Base-by-base conservation (phyloP, 2,113 vertebrate genomes). In the Stegastes partitus region DNA sequence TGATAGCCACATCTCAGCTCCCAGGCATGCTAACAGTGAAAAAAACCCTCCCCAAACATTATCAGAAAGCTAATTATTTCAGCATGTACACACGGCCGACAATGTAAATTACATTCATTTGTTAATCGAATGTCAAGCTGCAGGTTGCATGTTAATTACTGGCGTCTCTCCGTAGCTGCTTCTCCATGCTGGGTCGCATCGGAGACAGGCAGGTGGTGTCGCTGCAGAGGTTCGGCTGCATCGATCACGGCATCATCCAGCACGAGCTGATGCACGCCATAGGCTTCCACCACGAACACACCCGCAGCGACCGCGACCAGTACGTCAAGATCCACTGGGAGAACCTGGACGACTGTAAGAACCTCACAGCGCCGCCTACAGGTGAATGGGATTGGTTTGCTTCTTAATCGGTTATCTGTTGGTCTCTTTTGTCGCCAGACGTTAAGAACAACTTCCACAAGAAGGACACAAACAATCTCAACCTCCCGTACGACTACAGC, bases 281-380 rank as follows among this genome's bases (percentile, higher is more conserved):
- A 23, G 93, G 93, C 19, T 94, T 94, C 84, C 79, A 89, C 76
- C 93, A 94, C 12, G 92, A 95, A n/a, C 93, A 95, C 62, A 92
- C 19, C 0, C 81, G 92, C 1, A 82, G 72, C 4, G 87, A 95
- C 84, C 85, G 92, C 0, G 89, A 94, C 77, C 0, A 65, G 0
- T 71, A 94, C 7, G 9, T 95, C 62, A 74, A 0, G 7, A 89
- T 92, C 88, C 61, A 86, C 77, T 90, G 84, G 89, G 39, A 89
- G 0, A 93, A 94, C 64, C 25, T 95, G 7, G 0, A 2, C 0
- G 0, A 66, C 1, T 0, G 92, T 93, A 73, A 89, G 86, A 44
- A 23, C 16, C 25, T 44, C 14, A 12, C 10, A 11, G 0, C 0
- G 4, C 1, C 0, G 2, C 11, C 65, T 0, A 11, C 2, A 6